A percentile compares a stretch with the other conserved stretches of the same genome.
Conservation (phyloP, 2,888 invertebrate genomes). For the Polydrusus pterygomalis region DNA sequence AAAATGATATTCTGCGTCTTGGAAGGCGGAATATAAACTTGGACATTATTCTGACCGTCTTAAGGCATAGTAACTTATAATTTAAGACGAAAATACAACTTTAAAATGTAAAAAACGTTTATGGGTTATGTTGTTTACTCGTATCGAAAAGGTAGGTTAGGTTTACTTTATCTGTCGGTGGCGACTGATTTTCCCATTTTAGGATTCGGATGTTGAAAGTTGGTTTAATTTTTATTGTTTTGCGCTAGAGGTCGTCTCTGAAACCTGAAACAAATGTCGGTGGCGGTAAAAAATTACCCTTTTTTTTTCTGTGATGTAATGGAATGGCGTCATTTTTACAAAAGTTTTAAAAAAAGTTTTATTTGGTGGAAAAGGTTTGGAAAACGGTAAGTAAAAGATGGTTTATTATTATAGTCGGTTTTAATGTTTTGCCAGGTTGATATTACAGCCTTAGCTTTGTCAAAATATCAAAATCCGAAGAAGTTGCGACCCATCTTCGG, state of each 20-base stretch:
- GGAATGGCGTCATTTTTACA: no score
- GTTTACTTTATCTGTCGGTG: background rate
- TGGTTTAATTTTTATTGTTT: background rate
- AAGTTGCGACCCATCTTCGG: no score
- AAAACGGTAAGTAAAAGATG: background rate
- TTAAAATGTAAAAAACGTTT: background rate
- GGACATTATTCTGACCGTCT: conserved; percentile 10
- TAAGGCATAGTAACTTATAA: no score
- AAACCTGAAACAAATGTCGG: no score
- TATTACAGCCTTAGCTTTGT: background rate
- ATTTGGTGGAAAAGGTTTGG: background rate
- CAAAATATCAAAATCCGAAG: no score
- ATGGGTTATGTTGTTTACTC: background rate
- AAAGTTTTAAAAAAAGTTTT: no score
- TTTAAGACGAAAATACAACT: no score
- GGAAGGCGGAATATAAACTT: conserved; percentile 28
- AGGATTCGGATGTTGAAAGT: background rate
- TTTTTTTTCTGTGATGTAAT: no score
- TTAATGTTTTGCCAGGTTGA: background rate
- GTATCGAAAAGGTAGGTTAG: no score
- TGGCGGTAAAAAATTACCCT: background rate
- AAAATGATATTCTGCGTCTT: conserved; percentile 39
- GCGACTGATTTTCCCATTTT: background rate
- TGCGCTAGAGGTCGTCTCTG: background rate
- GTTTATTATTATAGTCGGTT: background rate